phyloP scores from a whole-genome alignment of 2,888 invertebrate species.

The Melolontha melolontha region DNA sequence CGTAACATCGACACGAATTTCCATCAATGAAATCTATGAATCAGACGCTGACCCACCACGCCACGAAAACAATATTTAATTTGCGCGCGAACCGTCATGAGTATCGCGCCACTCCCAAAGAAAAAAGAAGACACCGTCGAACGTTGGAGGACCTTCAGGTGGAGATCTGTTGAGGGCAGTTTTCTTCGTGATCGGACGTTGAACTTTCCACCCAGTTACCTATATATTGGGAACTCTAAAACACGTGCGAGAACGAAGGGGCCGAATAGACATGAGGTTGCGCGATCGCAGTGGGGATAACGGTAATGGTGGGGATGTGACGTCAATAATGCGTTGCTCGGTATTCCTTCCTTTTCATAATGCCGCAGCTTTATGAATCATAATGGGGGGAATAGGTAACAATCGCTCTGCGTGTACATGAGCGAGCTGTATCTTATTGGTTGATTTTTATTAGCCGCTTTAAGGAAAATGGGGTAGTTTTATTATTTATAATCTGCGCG shows the following conservation, averaged over 20 bases:
- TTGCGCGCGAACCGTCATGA: neutral
- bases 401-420: neutral
- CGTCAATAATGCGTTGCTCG: constrained; percentile 40
- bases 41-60: constrained; percentile 4
- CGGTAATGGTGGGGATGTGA: constrained; percentile 38
- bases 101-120: neutral
- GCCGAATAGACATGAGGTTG: constrained; percentile 23
- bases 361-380: constrained; percentile 29
- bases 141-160: constrained; percentile 9
- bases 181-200: constrained; percentile 46
- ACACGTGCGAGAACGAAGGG: constrained; percentile 38
- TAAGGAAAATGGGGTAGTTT: neutral
- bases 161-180: constrained; percentile 24
- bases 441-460: constrained; percentile 1
- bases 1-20: constrained; percentile 17
- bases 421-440: neutral
- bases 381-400: constrained; percentile 9
- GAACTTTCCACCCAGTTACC: constrained; percentile 52
- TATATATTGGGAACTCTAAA: constrained; percentile 40
- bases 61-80: neutral
- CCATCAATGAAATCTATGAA: constrained; percentile 39
- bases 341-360: constrained; percentile 21
- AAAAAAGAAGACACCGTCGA: constrained; percentile 1
- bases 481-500: too few relatives aligned
- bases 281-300: constrained; percentile 25